Percentiles rank a stretch among this genome's conserved stretches.
Conservation (phyloP, 2,888 invertebrate genomes). For the Drosophila robusta region DNA sequence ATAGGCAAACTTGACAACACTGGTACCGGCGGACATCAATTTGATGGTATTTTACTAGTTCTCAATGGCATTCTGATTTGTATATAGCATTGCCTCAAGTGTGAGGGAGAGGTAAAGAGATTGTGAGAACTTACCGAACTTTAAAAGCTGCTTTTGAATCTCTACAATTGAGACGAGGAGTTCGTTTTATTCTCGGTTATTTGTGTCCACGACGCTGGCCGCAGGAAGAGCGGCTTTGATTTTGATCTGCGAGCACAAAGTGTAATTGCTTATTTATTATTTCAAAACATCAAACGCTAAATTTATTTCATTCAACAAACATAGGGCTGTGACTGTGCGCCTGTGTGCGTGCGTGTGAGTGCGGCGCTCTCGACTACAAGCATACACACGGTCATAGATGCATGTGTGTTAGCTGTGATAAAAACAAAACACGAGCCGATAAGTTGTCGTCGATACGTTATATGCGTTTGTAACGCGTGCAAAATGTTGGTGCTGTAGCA, state of each 20-base stretch:
- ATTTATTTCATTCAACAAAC: constrained; percentile 5
- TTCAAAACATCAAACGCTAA: constrained; percentile 11
- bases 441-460: constrained; percentile 41
- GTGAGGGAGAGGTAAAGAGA: not conserved
- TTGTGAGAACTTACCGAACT: constrained; percentile 40
- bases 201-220: constrained; percentile 35
- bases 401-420: constrained; percentile 39
- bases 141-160: constrained; percentile 27
- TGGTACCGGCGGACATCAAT: not conserved
- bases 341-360: constrained; percentile 10
- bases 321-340: constrained; percentile 5
- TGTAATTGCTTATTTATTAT: constrained; percentile 27
- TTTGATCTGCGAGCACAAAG: constrained; percentile 46
- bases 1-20: not conserved
- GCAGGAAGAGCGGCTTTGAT: constrained; percentile 50
- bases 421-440: constrained; percentile 39
- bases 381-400: not conserved
- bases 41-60: constrained; percentile 7
- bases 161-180: constrained; percentile 11
- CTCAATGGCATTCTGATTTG: constrained; percentile 37
- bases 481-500: constrained; percentile 30
- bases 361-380: constrained; percentile 9
- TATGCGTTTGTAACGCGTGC: constrained; percentile 55
- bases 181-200: not conserved
- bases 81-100: not conserved